A percentile compares a stretch with the other conserved stretches of the same genome.
Conservation (phyloP, 2,888 invertebrate species). For the Nemoura dubitans region DNA sequence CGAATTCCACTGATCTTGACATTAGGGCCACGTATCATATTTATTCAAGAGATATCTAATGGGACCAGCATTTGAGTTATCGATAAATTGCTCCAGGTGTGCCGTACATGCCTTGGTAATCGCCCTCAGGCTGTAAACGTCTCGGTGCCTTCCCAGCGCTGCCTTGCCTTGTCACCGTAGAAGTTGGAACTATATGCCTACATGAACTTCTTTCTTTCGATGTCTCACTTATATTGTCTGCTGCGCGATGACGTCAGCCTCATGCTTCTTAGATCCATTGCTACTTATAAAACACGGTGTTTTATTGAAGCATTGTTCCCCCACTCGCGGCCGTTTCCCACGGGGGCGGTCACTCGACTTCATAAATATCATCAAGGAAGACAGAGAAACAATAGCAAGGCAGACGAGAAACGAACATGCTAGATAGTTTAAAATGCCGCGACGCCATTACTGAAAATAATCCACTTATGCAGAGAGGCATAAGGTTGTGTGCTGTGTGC, state of each 20-base stretch:
- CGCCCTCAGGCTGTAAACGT: background rate
- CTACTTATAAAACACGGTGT: conserved; percentile 18
- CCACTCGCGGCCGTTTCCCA: conserved; percentile 7
- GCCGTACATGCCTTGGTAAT: background rate
- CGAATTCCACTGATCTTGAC: background rate
- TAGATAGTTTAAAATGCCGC: background rate
- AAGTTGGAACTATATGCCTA: background rate
- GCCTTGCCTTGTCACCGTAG: background rate
- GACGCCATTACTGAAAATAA: conserved; percentile 12
- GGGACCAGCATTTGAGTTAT: background rate
- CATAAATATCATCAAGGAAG: conserved; percentile 9
- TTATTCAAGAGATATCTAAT: background rate
- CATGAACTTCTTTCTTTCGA: background rate
- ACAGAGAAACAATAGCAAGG: background rate
- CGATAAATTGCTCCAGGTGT: background rate
- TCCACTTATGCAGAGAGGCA: background rate
- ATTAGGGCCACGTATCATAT: background rate
- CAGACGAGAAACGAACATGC: background rate
- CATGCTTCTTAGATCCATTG: background rate
- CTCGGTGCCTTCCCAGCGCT: background rate
- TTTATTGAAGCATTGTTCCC: conserved; percentile 16
- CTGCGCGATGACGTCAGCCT: conserved; percentile 1
- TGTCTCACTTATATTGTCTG: conserved; percentile 14
- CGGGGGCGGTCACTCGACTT: conserved; percentile 17
- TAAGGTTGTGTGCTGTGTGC: background rate